Base-by-base conservation (phyloP, 2,888 invertebrate species). In the Aspidiotus destructor region DNA sequence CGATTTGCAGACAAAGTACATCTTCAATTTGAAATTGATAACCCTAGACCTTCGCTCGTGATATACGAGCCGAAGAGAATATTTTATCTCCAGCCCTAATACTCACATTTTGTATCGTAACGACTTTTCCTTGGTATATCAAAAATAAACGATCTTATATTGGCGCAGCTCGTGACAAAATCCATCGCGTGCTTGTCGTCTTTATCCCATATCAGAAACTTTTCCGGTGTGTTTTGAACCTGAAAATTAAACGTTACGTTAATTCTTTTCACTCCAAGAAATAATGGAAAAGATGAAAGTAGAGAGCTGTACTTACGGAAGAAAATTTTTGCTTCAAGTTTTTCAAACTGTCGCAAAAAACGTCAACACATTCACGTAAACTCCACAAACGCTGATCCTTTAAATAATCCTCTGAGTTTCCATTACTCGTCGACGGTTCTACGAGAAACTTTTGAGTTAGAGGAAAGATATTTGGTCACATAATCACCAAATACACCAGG, bases 81-180 rank as follows among this genome's bases (percentile, higher is more conserved):
- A 28, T 28, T 28, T 5, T 28, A 28, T 28, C 5, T 1, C 28
- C 28, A 28, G 1, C 5, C 28, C 5, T n/a, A 65, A 68, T 70
- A 80, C 83, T 84, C 79, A 92, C 92, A 96, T 83, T 99, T 99
- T 13, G 95, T 86, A 75, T 95, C 92, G 77, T 98, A 99, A 60
- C 90, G 83, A 0, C 91, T 89, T 76, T 95, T 93, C 69, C 85
- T 83, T 1, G 83, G 79, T 76, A 99, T 99, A 69, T 87, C 86
- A 79, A 97, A 99, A 73, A 96, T 88, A 74, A 87, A 82, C 0
- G 93, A 87, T 55, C 99, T 84, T 68, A 99, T 86, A 77, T 99
- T 99, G 0, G 98, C 88, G 77, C 94, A 92, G 0, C 94, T 86
- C 0, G 95, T 89, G 1, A 99, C 98, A 79, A 99, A 99, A 78